Conservation (phyloP, 1,140 invertebrate species). For the Bombus turneri region DNA sequence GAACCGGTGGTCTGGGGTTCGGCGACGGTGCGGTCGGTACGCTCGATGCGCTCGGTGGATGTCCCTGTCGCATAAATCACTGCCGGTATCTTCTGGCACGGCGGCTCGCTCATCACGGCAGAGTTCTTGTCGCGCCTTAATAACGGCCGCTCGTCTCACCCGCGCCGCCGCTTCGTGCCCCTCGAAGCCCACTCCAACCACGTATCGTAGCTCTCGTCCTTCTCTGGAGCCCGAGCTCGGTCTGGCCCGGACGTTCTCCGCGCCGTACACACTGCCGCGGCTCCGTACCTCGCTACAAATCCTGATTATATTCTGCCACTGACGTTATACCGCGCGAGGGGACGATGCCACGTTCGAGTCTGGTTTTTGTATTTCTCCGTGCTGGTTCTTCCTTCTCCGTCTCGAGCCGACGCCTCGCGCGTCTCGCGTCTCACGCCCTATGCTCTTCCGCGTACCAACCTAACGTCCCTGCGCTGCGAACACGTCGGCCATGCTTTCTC, state of each 20-base stretch:
- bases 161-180: conserved; percentile 63
- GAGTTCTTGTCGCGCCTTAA: conserved; percentile 83
- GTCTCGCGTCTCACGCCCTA: conserved; percentile 9
- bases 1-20: conserved; percentile 38
- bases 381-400: conserved; percentile 36
- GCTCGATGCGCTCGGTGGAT: conserved; percentile 67
- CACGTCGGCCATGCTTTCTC: neutral
- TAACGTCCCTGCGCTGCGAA: conserved; percentile 15
- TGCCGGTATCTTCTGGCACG: conserved; percentile 79
- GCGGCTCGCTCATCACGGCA: conserved; percentile 79
- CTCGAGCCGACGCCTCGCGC: neutral
- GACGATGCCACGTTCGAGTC: conserved; percentile 78
- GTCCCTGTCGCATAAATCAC: conserved; percentile 81
- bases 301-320: conserved; percentile 83
- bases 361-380: conserved; percentile 81
- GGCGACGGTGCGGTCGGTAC: conserved; percentile 38
- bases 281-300: conserved; percentile 80
- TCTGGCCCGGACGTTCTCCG: conserved; percentile 41
- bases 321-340: conserved; percentile 79
- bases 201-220: conserved; percentile 52
- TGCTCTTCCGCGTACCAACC: conserved; percentile 58
- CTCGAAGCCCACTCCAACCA: conserved; percentile 42
- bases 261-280: conserved; percentile 2
- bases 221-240: conserved; percentile 41
- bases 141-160: conserved; percentile 79